Evolutionary conservation across 2,113 vertebrate genomes (phyloP).

Genomic region (Cyphomyrus plagiostoma): DNA sequence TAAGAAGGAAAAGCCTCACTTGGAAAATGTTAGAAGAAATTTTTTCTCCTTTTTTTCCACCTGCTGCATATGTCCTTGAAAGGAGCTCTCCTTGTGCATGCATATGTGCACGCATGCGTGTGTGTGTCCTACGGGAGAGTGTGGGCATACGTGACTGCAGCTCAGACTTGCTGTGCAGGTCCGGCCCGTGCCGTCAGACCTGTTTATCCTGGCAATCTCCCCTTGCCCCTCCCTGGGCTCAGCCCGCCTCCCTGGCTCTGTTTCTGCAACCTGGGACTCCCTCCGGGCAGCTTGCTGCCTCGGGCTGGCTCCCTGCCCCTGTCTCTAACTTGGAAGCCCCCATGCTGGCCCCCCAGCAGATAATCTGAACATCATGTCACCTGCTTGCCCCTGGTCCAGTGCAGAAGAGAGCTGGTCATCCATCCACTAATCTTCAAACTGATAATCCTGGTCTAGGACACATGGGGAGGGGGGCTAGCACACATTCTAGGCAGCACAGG

Average conservation of each 20-base stretch:
- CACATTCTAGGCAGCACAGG: background rate
- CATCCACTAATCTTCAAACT: background rate
- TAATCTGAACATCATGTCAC: background rate
- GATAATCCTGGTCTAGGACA: background rate
- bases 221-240: background rate
- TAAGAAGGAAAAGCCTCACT: slow-evolving; percentile 5
- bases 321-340: background rate
- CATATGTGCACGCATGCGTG: background rate
- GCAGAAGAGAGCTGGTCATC: background rate
- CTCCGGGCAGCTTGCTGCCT: background rate
- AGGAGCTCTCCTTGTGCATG: background rate
- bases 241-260: background rate
- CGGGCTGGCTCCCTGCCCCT: background rate
- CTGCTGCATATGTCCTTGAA: slow-evolving; percentile 4
- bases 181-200: background rate
- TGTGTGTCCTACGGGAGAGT: background rate
- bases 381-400: background rate
- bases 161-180: background rate
- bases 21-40: slow-evolving; percentile 13
- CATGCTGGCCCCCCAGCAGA: background rate
- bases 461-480: background rate
- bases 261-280: background rate
- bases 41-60: slow-evolving; percentile 8
- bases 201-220: background rate
- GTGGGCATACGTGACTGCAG: background rate